Evolutionary conservation across 2,888 invertebrate genomes (phyloP), one percentile per base, ranked within the genome.

Genomic region (Apamea crenata): DNA sequence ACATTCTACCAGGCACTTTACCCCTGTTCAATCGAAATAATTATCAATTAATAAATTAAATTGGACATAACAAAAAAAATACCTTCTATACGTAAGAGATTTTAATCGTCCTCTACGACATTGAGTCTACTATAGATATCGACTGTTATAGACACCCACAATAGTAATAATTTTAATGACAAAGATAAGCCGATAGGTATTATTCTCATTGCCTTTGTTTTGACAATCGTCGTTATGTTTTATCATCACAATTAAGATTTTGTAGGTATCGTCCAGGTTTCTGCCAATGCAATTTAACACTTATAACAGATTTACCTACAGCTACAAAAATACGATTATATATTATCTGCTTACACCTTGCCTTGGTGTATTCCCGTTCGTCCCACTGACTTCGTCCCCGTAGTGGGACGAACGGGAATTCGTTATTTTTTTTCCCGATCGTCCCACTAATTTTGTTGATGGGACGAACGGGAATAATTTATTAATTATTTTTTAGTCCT

Each of bases 191-290:
- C 21, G 10, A 5, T 29, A 44, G 16, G 29, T 53, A 68, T 40
- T 77, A n/a, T 32, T 53, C 1, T 59, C 21, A 32, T 32, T 76
- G 59, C 4, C 59, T 65, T 81, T 77, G 82, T 81, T 77, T 56
- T 1, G 32, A 25, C 40, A 63, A 50, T 80, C 18, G 44, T 70
- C 53, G 18, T 63, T 59, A 40, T 53, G 29, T 71, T 59, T 67
- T 50, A 25, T 61, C 18, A n/a, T 61, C 14, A 29, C 29, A 44
- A 50, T 67, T 18, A 53, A 16, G 40, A 53, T 66, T 66, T 56
- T 50, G 16, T 36, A 74, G n/a, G 14, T 25, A 40, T 21, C 21
- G 4, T 32, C 21, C 1, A 32, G 25, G 14, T 50, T 21, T 21
- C 36, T 21, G 29, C 7, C 18, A 4, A 36, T 47, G 16, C 36